A percentile compares a stretch with the other conserved stretches of the same genome.
Conservation (phyloP, 2,888 invertebrate species). For the Drosophila affinis region DNA sequence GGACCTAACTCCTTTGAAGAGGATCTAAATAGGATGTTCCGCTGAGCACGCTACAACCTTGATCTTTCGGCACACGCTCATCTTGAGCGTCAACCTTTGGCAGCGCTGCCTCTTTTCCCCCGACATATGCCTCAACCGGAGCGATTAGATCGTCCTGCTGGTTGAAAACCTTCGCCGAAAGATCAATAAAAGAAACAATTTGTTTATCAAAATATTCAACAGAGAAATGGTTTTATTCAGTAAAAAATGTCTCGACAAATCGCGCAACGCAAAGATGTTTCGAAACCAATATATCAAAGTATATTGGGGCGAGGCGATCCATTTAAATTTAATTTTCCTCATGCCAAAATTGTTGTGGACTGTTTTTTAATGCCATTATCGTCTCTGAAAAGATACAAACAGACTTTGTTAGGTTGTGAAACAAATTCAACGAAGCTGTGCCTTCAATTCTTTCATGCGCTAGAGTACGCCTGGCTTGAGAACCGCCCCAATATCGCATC, state of each 20-base stretch:
- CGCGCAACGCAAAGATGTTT: background rate
- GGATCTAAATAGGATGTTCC: conserved; percentile 7
- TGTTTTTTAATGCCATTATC: background rate
- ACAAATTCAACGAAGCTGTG: too few species aligned
- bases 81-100: background rate
- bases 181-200: background rate
- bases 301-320: too few species aligned
- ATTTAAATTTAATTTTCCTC: background rate
- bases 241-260: background rate
- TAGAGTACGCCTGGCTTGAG: too few species aligned
- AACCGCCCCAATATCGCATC: too few species aligned
- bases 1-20: background rate
- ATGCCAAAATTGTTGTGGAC: too few species aligned
- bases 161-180: conserved; percentile 14
- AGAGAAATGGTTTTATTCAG: conserved; percentile 14
- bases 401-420: background rate
- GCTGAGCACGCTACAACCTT: conserved; percentile 7
- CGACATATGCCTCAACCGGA: background rate
- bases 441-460: too few species aligned
- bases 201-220: too few species aligned
- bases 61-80: conserved; percentile 1
- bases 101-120: background rate
- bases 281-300: background rate
- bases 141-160: conserved; percentile 32
- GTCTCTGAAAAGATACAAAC: conserved; percentile 53